phyloP scores from a whole-genome alignment of 2,888 invertebrate genomes.

The Anthrax anthrax region DNA sequence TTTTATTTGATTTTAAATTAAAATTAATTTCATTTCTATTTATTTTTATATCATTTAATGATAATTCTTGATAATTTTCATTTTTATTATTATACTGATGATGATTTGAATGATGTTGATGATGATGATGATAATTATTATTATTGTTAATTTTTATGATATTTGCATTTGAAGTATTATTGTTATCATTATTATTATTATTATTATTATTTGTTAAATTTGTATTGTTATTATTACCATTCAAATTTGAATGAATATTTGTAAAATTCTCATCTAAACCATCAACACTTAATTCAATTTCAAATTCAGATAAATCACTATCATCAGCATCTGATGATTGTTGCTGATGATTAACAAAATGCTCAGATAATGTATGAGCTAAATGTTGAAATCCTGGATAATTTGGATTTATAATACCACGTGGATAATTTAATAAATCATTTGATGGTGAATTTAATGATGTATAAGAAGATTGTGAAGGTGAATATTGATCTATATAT shows the following conservation, averaged over 20 bases:
- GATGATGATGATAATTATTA: too few species aligned
- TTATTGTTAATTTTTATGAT: background rate
- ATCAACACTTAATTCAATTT: constrained; percentile 25
- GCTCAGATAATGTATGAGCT: constrained; percentile 49
- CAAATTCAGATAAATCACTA: constrained; percentile 27
- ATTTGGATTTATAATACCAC: constrained; percentile 70
- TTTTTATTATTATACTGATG: too few species aligned
- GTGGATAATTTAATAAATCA: constrained; percentile 34
- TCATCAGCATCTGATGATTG: constrained; percentile 32
- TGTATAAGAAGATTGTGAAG: constrained; percentile 12
- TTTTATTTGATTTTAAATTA: background rate
- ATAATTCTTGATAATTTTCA: too few species aligned
- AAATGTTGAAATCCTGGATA: constrained; percentile 74
- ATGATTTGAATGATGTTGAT: too few species aligned
- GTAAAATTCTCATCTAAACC: constrained; percentile 18
- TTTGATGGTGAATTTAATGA: constrained; percentile 16
- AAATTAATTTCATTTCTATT: background rate
- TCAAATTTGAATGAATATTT: constrained; percentile 27
- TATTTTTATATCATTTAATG: too few species aligned
- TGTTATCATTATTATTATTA: constrained; percentile 4
- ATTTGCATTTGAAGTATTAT: background rate
- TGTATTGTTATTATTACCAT: constrained; percentile 34
- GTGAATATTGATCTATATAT: constrained; percentile 13
- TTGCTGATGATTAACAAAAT: constrained; percentile 21
- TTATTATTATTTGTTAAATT: constrained; percentile 14